Evolutionary conservation across 2,797 vertebrate genomes (phyloP).

Genomic region (Galagoides demidoff): DNA sequence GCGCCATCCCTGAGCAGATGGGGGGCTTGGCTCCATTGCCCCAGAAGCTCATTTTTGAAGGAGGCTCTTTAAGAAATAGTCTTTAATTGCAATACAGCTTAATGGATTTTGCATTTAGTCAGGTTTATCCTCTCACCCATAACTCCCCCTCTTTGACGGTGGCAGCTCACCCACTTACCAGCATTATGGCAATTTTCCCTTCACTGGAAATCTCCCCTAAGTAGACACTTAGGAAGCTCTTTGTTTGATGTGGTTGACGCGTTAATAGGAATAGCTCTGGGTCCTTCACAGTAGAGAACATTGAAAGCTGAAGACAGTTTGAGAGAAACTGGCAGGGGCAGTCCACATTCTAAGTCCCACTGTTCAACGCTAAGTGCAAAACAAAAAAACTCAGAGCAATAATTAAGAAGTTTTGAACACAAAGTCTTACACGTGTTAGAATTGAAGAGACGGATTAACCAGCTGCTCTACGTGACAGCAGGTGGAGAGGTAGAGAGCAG

Average conservation of each 20-base stretch:
- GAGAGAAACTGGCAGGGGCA: neutral
- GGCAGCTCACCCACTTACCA: conserved; percentile 41
- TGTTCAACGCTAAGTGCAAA: conserved; percentile 11
- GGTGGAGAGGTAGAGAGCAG: neutral
- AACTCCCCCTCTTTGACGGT: neutral
- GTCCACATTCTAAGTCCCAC: neutral
- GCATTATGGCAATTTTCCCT: conserved; percentile 66
- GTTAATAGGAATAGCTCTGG: conserved; percentile 63
- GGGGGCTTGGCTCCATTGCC: neutral
- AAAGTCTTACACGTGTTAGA: neutral
- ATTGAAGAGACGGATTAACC: neutral
- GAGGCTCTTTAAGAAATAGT: neutral
- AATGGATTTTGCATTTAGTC: neutral
- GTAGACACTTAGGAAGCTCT: conserved; percentile 55
- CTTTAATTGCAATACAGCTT: neutral
- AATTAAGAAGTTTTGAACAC: neutral
- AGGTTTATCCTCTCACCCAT: neutral
- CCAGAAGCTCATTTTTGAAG: neutral
- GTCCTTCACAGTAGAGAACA: neutral
- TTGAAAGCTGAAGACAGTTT: conserved; percentile 19
- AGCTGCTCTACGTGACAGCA: neutral
- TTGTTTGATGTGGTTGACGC: conserved; percentile 71
- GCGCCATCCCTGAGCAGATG: neutral
- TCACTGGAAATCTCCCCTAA: conserved; percentile 59
- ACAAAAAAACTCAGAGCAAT: conserved; percentile 36